Base-by-base conservation (phyloP, 2,113 vertebrate genomes). In the Mastomys natalensis region DNA sequence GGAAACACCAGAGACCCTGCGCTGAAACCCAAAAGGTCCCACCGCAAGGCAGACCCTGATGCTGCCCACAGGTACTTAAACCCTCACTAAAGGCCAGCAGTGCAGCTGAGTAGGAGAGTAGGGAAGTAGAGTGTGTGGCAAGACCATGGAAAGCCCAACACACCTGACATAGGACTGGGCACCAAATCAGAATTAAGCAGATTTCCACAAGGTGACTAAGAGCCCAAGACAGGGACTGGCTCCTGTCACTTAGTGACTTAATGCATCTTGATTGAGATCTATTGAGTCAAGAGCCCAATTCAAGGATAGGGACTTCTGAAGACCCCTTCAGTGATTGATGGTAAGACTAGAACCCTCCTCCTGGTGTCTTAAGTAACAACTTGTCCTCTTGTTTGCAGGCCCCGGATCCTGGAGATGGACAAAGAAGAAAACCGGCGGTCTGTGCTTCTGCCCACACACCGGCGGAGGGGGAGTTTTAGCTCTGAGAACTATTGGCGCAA, bases 371-470 rank as follows among this genome's bases (percentile, higher is more conserved):
- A 17, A 51, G 13, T 97, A 51, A 97, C 31, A 31, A 12, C 31
- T 10, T 37, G 5, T 34, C 2, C 37, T 62, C 74, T 70, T 72
- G 40, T 81, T 90, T 26, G 0, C 60, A 99, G 99, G 98, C 99
- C 99, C 34, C 99, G 99, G 60, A 98, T 99, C 94, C 98, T 99
- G 72, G 99, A 99, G 98, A 99, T 99, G 99, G 99, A 99, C 98
- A 99, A 99, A 97, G 99, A 99, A 94, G 99, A 99, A 98, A 99
- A 99, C 98, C 98, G 99, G 88, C 99, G 98, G 66, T 99, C 99
- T 0, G 99, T 99, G 40, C 95, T 99, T 88, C 99, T 99, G 97
- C 99, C 98, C 29, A 98, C 99, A 76, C 99, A 99, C 84, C 99
- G 99, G 93, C 99, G 99, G 95, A 97, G 99, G 97, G 98, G 98